A percentile compares a stretch with the other conserved stretches of the same genome.
Conservation (phyloP, 2,113 vertebrate genomes). For the cattle (Bos taurus) region ARS-UCD2.0 NC_037343.1:67233501-67234000, state of each 20-base stretch:
- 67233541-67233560: background rate
- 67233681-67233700: background rate
- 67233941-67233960: background rate
- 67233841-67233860: constrained; percentile 4
- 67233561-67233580: background rate
- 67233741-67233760: background rate
- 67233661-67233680: background rate
- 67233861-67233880: background rate
- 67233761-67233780: background rate
- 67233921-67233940: background rate
- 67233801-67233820: background rate
- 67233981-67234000: background rate
- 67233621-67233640: background rate
- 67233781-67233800: background rate
- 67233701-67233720: background rate
- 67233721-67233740: background rate
- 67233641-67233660: background rate
- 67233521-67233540: background rate
- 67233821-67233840: background rate
- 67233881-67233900: background rate
- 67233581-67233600: background rate
- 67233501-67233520: background rate
- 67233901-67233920: background rate
- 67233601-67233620: background rate
- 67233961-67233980: background rate